A percentile compares a stretch with the other conserved stretches of the same genome.
Evolutionary conservation across 2,888 invertebrate species (phyloP).

Genomic region (Stictocephala bisonia): DNA sequence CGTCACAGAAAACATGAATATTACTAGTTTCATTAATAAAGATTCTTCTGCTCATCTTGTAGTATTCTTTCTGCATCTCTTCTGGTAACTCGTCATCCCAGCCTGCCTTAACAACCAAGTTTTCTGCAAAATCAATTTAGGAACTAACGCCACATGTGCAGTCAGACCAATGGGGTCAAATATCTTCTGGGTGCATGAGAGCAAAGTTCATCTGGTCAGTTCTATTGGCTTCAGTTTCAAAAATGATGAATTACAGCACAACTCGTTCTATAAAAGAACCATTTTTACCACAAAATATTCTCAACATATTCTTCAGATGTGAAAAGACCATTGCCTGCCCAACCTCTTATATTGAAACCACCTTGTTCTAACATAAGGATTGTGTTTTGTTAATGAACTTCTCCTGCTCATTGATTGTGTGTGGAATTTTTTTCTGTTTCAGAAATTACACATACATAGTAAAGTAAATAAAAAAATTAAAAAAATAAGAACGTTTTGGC

Average conservation of each 20-base stretch:
- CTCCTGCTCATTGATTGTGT: too few species aligned
- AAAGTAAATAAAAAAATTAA: too few species aligned
- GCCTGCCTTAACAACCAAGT: slow-evolving; percentile 32
- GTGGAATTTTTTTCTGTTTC: too few species aligned
- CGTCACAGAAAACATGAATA: slow-evolving; percentile 59
- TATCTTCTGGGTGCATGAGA: slow-evolving; percentile 49
- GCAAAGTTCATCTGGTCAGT: slow-evolving; percentile 36
- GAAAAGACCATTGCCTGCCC: slow-evolving; percentile 18
- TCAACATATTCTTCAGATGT: neutral
- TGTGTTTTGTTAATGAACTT: too few species aligned
- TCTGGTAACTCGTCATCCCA: slow-evolving; percentile 41
- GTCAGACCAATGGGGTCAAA: slow-evolving; percentile 56
- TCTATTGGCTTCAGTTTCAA: neutral
- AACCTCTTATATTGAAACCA: slow-evolving; percentile 38
- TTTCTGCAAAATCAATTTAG: slow-evolving; percentile 55
- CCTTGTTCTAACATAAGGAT: too few species aligned
- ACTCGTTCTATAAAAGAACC: slow-evolving; percentile 8
- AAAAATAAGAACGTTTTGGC: too few species aligned
- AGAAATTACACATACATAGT: too few species aligned
- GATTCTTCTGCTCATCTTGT: too few species aligned
- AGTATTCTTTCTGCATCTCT: slow-evolving; percentile 18
- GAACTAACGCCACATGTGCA: slow-evolving; percentile 48
- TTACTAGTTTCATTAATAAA: slow-evolving; percentile 35
- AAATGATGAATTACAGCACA: neutral
- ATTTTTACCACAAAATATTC: slow-evolving; percentile 35